Evolutionary conservation across 1,140 invertebrate species (phyloP), one percentile per base, ranked within the genome.

Genomic region (Coelopa frigida): DNA sequence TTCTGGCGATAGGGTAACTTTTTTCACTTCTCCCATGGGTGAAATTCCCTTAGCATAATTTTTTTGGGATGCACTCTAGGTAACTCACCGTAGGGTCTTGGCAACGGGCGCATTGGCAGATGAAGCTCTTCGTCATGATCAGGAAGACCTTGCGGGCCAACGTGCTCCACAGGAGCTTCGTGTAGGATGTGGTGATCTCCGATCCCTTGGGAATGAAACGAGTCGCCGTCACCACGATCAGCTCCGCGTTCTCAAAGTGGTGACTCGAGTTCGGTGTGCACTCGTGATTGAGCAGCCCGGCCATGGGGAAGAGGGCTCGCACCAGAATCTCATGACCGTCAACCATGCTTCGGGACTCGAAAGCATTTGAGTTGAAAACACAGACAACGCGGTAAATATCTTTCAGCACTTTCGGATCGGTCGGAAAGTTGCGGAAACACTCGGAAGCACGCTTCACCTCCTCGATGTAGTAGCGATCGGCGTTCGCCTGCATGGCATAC

Each of bases 211-310:
- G 52, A 37, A 89, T 87, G 4, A 74, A 68, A 41, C 75, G 70
- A 0, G 77, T 73, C 6, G 85, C 79, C 54, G 72, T 77, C 0
- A 84, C 76, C 12, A 74, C 70, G 66, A 89, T 80, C 21, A 73
- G 68, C 17, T 73, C 72, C 4, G 76, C 58, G 4, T 65, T 56
- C 50, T 80, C 76, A 47, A 80, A 84, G 27, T 74, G 70, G 46
- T 85, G 81, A 14, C 75, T 76, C 0, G 83, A 84, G 58, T 90
- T 90, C 2, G 85, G 82, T 6, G 74, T 68, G 57, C 87, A 90
- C 24, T 72, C 75, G 57, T 89, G 86, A 66, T 88, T 87, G 58
- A 87, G 76, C 27, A 89, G 69, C 12, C 80, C 77, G 2, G 81
- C 77, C 14, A 85, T 63, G 3, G 84, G 83, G 66, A 83, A 89